A percentile compares a stretch with the other conserved stretches of the same genome.
Evolutionary conservation across 2,797 vertebrate genomes (phyloP).

Genomic region (Dryobates pubescens): DNA sequence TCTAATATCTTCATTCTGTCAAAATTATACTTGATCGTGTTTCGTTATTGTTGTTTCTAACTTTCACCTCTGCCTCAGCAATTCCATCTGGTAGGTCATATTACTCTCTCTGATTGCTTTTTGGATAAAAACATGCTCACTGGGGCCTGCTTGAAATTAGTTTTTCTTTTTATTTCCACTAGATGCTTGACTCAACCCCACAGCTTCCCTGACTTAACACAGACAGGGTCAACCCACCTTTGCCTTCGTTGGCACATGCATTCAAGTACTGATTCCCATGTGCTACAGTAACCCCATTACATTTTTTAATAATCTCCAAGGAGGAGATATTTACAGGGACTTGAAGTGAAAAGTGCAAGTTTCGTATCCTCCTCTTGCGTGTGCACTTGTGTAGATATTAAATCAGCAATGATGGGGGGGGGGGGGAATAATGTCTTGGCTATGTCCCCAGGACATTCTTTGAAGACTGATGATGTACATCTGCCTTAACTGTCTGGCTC

Average conservation of each 20-base stretch:
- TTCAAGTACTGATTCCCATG: slow-evolving; percentile 23
- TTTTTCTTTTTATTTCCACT: slow-evolving; percentile 68
- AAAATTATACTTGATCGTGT: slow-evolving; percentile 55
- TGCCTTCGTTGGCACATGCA: slow-evolving; percentile 60
- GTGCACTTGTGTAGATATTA: slow-evolving; percentile 36
- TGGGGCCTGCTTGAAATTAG: slow-evolving; percentile 67
- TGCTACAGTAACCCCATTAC: slow-evolving; percentile 38
- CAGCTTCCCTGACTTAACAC: slow-evolving; percentile 28
- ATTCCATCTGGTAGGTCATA: slow-evolving; percentile 71
- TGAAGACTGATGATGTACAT: slow-evolving; percentile 41
- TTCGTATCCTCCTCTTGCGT: neutral
- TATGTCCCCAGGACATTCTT: slow-evolving; percentile 53
- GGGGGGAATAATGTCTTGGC: slow-evolving; percentile 2
- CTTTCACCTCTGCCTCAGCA: slow-evolving; percentile 65
- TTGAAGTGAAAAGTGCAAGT: slow-evolving; percentile 38
- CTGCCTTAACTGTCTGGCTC: slow-evolving; percentile 20
- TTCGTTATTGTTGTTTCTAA: slow-evolving; percentile 54
- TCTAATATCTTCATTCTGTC: slow-evolving; percentile 54
- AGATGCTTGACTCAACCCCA: slow-evolving; percentile 35
- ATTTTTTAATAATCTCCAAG: slow-evolving; percentile 15
- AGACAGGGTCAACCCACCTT: slow-evolving; percentile 56
- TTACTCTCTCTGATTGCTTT: slow-evolving; percentile 68
- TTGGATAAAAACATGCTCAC: slow-evolving; percentile 61
- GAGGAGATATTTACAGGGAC: slow-evolving; percentile 28
- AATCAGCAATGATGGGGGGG: slow-evolving; percentile 5